Evolutionary conservation across 2,888 invertebrate genomes (phyloP).

Genomic region (Chloromyia formosa): DNA sequence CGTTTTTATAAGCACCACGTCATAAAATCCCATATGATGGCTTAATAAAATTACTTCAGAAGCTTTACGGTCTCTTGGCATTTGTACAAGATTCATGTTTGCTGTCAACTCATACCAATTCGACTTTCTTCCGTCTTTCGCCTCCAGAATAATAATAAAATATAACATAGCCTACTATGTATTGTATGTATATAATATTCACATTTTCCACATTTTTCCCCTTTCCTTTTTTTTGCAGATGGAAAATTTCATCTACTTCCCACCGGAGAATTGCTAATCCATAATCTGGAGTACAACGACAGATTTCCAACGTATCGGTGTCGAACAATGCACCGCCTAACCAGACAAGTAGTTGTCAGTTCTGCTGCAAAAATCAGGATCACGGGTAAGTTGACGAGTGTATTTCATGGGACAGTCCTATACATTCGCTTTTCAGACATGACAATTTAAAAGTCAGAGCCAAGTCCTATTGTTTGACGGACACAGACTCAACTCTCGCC

Average conservation of each 20-base stretch:
- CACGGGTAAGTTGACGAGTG: constrained; percentile 68
- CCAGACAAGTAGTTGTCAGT: constrained; percentile 75
- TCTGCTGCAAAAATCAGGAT: constrained; percentile 75
- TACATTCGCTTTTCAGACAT: constrained; percentile 4
- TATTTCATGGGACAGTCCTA: constrained; percentile 5
- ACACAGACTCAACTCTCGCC: neutral
- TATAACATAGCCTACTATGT: constrained; percentile 6
- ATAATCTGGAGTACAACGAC: constrained; percentile 78
- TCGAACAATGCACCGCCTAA: constrained; percentile 77
- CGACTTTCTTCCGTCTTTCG: neutral
- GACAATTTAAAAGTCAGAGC: constrained; percentile 33
- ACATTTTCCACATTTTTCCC: neutral
- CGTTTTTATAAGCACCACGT: neutral
- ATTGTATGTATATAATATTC: neutral
- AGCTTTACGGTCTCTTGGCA: constrained; percentile 21
- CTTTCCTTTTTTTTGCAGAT: constrained; percentile 65
- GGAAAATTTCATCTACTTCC: constrained; percentile 80
- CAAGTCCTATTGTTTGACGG: constrained; percentile 28
- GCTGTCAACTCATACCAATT: neutral
- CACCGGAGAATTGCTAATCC: constrained; percentile 77
- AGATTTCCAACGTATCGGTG: constrained; percentile 77
- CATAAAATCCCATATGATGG: constrained; percentile 22
- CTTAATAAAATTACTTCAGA: constrained; percentile 25
- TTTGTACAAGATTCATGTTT: neutral
- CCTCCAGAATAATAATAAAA: neutral